Conservation (phyloP, 2,888 invertebrate genomes). For the Spodoptera picta region DNA sequence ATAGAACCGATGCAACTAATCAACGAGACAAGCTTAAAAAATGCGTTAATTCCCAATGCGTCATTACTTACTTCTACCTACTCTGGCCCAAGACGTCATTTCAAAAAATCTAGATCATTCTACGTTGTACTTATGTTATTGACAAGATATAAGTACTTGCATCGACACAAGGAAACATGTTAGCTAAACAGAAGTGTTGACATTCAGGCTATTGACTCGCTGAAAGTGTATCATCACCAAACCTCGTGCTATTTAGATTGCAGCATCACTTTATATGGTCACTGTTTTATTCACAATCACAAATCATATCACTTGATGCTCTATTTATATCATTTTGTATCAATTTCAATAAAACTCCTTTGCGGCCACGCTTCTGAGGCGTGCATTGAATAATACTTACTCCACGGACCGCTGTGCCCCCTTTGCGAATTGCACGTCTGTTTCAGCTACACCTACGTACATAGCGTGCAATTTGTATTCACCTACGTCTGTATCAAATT, state of each 20-base stretch:
- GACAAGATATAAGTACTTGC: slow-evolving; percentile 10
- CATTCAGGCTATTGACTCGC: slow-evolving; percentile 36
- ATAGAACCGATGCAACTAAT: no score
- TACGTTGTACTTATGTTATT: slow-evolving; percentile 4
- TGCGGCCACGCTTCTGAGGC: slow-evolving; percentile 19
- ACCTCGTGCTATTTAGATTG: slow-evolving; percentile 20
- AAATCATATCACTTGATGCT: slow-evolving; percentile 20
- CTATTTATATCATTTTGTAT: slow-evolving; percentile 33
- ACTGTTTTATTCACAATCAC: slow-evolving; percentile 16
- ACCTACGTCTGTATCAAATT: no score
- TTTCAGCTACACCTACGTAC: background rate
- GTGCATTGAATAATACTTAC: slow-evolving; percentile 15
- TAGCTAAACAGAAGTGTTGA: slow-evolving; percentile 40
- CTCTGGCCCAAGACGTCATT: no score
- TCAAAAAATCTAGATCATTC: no score
- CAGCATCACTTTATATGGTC: background rate
- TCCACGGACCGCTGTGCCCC: slow-evolving; percentile 2
- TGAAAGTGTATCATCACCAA: slow-evolving; percentile 30
- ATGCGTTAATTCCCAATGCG: no score
- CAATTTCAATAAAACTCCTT: slow-evolving; percentile 14
- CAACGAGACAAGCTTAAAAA: no score
- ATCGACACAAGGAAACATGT: slow-evolving; percentile 12
- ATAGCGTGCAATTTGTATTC: no score
- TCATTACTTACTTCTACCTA: no score
- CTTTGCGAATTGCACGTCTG: slow-evolving; percentile 1